A percentile compares a stretch with the other conserved stretches of the same genome.
These are phyloP conservation scores for Drosophila tsacasi DNA, from an alignment of 1,140 invertebrate species.

Conservation along the genomic window DNA sequence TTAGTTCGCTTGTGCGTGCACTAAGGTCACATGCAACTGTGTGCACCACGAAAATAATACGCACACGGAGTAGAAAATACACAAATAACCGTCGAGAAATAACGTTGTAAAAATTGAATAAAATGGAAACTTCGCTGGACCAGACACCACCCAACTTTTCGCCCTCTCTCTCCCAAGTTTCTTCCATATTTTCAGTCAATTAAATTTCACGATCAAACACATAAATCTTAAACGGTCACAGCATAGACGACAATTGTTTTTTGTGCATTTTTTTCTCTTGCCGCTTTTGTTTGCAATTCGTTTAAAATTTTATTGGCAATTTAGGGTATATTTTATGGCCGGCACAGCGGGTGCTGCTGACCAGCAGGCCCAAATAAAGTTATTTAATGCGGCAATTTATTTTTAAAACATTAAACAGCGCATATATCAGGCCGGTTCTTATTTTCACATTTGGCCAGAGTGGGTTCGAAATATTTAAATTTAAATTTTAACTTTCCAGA, in stretches of 20 bases:
- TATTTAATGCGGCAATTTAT: conserved; percentile 80
- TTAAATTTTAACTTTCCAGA: neutral
- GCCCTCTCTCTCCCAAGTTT: neutral
- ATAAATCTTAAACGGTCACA: conserved; percentile 69
- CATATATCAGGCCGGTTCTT: conserved; percentile 10
- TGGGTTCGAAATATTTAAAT: neutral
- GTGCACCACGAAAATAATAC: conserved; percentile 28
- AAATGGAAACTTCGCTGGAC: conserved; percentile 4
- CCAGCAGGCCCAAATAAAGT: conserved; percentile 69
- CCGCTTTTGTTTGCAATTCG: conserved; percentile 61
- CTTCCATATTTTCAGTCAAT: conserved; percentile 83
- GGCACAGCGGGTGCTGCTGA: conserved; percentile 60
- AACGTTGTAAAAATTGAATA: conserved; percentile 38
- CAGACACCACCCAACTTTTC: neutral
- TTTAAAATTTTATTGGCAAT: conserved; percentile 84
- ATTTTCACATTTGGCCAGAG: conserved; percentile 9
- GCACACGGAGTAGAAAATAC: conserved; percentile 32
- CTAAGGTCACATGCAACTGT: conserved; percentile 32
- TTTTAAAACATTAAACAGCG: conserved; percentile 67
- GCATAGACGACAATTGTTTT: conserved; percentile 77
- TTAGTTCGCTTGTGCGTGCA: conserved; percentile 14
- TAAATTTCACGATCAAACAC: conserved; percentile 82
- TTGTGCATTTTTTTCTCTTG: conserved; percentile 29
- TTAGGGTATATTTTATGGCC: conserved; percentile 77
- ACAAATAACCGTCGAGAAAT: conserved; percentile 16